These are phyloP conservation scores for Vanessa atalanta DNA, from an alignment of 1,140 invertebrate genomes.

Conservation along the genomic window DNA sequence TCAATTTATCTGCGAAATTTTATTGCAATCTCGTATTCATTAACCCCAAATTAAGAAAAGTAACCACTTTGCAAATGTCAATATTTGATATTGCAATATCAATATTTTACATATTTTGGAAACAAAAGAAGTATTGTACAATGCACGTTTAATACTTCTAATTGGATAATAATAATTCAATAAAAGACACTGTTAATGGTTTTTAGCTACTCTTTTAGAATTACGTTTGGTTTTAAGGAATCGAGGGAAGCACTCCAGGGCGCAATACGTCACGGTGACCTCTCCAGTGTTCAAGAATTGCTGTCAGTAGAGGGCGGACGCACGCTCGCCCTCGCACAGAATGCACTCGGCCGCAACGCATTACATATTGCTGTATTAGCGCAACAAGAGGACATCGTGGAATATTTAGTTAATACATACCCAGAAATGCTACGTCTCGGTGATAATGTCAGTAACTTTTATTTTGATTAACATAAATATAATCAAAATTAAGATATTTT, in stretches of 20 bases:
- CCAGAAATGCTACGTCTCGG: constrained; percentile 87
- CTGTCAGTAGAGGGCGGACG: constrained; percentile 83
- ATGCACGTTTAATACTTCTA: no score
- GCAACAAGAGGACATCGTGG: constrained; percentile 89
- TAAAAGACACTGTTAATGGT: no score
- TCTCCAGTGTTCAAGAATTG: constrained; percentile 82
- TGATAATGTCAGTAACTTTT: constrained; percentile 88
- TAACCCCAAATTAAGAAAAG: no score
- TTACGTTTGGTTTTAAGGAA: constrained; percentile 77
- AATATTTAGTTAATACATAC: constrained; percentile 86
- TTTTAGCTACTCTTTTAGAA: no score
- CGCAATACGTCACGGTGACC: constrained; percentile 85
- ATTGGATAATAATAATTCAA: no score
- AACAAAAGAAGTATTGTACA: no score
- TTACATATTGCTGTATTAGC: constrained; percentile 91
- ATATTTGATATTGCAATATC: no score
- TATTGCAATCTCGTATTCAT: no score
- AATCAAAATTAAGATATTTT: not conserved
- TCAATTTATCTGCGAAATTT: no score
- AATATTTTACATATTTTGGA: no score
- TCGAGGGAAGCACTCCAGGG: constrained; percentile 88
- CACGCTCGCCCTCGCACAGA: constrained; percentile 88
- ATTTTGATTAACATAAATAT: no score
- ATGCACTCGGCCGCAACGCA: constrained; percentile 83
- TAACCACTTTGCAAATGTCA: no score